phyloP scores from a whole-genome alignment of 2,113 vertebrate genomes.

The Candoia aspera region DNA sequence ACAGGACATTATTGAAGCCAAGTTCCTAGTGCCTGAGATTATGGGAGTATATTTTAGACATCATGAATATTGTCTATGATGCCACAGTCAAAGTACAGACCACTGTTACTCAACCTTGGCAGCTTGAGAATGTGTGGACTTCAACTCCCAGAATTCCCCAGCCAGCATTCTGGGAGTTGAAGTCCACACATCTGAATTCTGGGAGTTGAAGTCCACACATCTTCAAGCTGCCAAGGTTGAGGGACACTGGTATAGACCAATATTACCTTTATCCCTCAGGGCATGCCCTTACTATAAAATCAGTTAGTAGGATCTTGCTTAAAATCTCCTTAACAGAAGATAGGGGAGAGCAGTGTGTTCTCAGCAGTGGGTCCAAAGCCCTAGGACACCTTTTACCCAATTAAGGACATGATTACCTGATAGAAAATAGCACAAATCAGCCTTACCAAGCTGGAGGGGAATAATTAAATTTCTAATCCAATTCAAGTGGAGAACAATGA shows the following conservation, averaged over 20 bases:
- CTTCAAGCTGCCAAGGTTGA: too few species aligned
- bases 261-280: background rate
- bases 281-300: background rate
- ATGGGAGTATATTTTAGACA: background rate
- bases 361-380: background rate
- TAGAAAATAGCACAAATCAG: too few species aligned
- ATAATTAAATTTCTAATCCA: too few species aligned
- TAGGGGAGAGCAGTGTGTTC: background rate
- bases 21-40: background rate
- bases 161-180: too few species aligned
- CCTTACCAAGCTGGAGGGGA: too few species aligned
- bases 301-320: background rate
- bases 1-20: background rate
- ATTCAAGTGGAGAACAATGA: too few species aligned
- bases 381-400: background rate
- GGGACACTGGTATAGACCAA: background rate
- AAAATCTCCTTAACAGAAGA: background rate
- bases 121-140: too few species aligned
- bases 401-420: too few species aligned
- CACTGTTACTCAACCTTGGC: too few species aligned
- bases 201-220: too few species aligned
- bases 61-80: background rate
- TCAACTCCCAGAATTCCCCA: too few species aligned
- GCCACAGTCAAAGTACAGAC: background rate
- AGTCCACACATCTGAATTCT: too few species aligned